Percentiles rank a stretch among this genome's conserved stretches.
Evolutionary conservation across 2,797 vertebrate species (phyloP).

Genomic region (Streptopelia turtur): DNA sequence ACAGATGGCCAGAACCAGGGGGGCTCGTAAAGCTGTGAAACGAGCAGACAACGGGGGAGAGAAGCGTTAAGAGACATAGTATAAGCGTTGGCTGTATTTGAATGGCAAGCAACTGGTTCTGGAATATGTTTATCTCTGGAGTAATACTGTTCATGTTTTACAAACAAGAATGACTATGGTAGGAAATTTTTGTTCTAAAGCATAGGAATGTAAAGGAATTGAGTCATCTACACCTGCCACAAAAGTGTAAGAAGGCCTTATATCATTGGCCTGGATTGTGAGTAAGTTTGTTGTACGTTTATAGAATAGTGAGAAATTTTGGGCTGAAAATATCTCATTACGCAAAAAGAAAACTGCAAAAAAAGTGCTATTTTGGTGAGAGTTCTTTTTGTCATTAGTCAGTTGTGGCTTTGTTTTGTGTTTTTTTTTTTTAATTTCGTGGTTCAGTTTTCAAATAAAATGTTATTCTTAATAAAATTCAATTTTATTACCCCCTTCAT

Average conservation of each 20-base stretch:
- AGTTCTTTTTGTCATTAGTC: background rate
- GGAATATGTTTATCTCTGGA: background rate
- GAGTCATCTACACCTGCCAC: background rate
- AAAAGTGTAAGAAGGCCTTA: background rate
- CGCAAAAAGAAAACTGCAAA: background rate
- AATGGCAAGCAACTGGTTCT: background rate
- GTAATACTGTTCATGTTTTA: background rate
- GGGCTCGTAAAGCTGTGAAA: background rate
- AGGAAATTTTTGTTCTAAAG: background rate
- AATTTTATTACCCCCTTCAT: background rate
- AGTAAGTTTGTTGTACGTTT: background rate
- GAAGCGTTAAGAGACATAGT: background rate
- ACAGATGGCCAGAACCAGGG: background rate
- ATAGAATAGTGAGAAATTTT: background rate
- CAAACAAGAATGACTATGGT: background rate
- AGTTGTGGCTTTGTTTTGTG: too few species aligned
- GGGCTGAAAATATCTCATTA: background rate
- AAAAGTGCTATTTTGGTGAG: background rate
- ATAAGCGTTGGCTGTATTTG: background rate
- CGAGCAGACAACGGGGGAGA: accelerated
- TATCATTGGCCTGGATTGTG: background rate
- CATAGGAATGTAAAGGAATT: background rate
- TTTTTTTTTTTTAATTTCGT: background rate
- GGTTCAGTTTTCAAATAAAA: background rate
- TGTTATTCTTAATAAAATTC: background rate